Evolutionary conservation across 2,113 vertebrate species (phyloP), one percentile per base, ranked within the genome.

Genomic region (Xyrauchen texanus): DNA sequence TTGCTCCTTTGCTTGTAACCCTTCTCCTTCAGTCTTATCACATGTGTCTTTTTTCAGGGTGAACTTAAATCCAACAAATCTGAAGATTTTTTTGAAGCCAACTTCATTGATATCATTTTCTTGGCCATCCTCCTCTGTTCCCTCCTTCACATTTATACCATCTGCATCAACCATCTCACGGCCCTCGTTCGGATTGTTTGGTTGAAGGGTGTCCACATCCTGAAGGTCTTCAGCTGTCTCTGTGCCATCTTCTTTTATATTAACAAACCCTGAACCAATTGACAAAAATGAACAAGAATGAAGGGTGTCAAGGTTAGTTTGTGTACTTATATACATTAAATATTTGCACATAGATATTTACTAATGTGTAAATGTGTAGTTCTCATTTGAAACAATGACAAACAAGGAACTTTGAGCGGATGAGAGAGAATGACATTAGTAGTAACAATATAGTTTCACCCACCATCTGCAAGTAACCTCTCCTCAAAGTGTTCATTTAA

Each of bases 31-130:
- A 0, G 82, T 82, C 78, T 94, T 94, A 79, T 93, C 94, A 0
- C 78, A 86, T 57, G 94, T 94, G 71, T 95, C 94, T 84, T 94
- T 96, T 82, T 95, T 98, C 21, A 98, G 86, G 0, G 95, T 97
- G 82, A 98, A 92, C 86, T 96, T 96, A 63, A 98, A 93, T 63
- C 95, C 95, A 78, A 96, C 93, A 87, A 95, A 96, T 84, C 92
- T 95, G 82, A 98, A 96, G 71, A 96, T 93, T 81, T 91, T 97
- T 89, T 93, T 96, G 85, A 98, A 98, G 8, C 95, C 91, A 42
- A 93, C 85, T 81, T 96, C 94, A 1, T 92, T 95, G 15, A 92
- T 88, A 66, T 94, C 94, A 72, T 93, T 76, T 2, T 93, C 44
- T 0, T 92, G 91, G 3, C 87, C 85, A 11, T 91, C 83, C 62